Evolutionary conservation across 2,113 vertebrate species (phyloP).

Genomic region (Suricata suricatta): DNA sequence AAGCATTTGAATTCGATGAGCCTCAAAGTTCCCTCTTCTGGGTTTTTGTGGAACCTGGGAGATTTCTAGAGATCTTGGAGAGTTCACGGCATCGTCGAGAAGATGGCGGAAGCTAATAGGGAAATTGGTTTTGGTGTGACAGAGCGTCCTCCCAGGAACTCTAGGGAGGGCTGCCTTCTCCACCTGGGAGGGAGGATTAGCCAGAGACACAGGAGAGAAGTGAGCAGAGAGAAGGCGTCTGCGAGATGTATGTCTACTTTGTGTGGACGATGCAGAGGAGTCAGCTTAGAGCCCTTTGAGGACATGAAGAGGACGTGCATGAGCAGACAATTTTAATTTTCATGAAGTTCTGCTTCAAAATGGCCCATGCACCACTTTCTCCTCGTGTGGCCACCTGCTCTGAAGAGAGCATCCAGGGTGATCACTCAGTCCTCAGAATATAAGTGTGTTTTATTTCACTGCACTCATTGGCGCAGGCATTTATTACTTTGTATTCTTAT

Average conservation of each 20-base stretch:
- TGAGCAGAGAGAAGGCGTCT: not conserved
- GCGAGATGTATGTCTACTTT: not conserved
- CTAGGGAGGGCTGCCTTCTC: not conserved
- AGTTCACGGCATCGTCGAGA: not conserved
- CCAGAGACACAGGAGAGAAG: not conserved
- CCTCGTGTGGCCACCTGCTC: not conserved
- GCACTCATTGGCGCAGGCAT: not conserved
- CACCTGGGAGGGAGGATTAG: not conserved
- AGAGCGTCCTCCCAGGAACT: not conserved
- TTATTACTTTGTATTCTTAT: not conserved
- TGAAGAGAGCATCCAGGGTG: not conserved
- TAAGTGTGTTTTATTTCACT: not conserved
- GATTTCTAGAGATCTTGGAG: not conserved
- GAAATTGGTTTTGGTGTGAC: not conserved
- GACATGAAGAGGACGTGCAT: not conserved
- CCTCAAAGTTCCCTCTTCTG: fast-evolving
- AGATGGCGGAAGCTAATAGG: not conserved
- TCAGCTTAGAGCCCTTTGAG: not conserved
- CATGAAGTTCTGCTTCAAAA: not conserved
- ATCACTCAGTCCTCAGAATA: not conserved
- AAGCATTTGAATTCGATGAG: not conserved
- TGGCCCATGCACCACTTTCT: fast-evolving
- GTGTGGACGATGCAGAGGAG: fast-evolving
- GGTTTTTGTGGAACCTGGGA: not conserved
- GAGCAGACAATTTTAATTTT: not conserved